Evolutionary conservation across 2,113 vertebrate genomes (phyloP).

Genomic region (Himantopus leucocephalus): DNA sequence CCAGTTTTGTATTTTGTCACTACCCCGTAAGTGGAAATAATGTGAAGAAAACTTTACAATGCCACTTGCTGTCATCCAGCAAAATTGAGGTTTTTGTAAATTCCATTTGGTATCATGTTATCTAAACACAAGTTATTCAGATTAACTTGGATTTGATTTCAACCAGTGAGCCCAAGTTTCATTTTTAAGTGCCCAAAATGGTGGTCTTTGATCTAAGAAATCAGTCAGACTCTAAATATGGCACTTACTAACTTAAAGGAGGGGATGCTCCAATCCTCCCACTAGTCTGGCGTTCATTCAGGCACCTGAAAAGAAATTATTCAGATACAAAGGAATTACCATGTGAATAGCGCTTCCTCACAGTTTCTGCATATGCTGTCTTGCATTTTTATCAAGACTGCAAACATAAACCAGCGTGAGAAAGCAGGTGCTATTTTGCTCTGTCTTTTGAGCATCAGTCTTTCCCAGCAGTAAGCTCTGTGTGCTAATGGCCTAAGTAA

Average conservation of each 20-base stretch:
- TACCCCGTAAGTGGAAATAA: slow-evolving; percentile 1
- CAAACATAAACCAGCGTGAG: slow-evolving; percentile 75
- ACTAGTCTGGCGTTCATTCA: slow-evolving; percentile 59
- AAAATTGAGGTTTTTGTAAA: neutral
- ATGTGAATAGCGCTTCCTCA: slow-evolving; percentile 75
- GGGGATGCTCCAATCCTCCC: slow-evolving; percentile 53
- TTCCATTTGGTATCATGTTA: neutral
- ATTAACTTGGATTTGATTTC: neutral
- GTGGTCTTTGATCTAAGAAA: slow-evolving; percentile 53
- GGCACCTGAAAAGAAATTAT: slow-evolving; percentile 79
- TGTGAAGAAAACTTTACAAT: neutral
- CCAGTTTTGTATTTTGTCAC: neutral
- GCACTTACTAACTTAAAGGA: slow-evolving; percentile 34
- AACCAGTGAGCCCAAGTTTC: neutral
- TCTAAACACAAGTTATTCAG: neutral
- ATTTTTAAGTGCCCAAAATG: neutral
- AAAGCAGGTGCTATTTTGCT: slow-evolving; percentile 74
- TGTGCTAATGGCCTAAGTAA: slow-evolving; percentile 57
- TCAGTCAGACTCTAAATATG: slow-evolving; percentile 34
- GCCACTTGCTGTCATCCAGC: neutral
- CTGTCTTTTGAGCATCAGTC: slow-evolving; percentile 73
- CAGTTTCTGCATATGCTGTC: slow-evolving; percentile 72
- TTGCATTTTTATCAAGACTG: slow-evolving; percentile 78
- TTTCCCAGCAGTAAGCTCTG: slow-evolving; percentile 72
- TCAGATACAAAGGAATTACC: slow-evolving; percentile 77